Percentiles rank a stretch among this genome's conserved stretches.
Evolutionary conservation across 2,113 vertebrate species (phyloP).

Genomic region (Phyllopteryx taeniolatus): DNA sequence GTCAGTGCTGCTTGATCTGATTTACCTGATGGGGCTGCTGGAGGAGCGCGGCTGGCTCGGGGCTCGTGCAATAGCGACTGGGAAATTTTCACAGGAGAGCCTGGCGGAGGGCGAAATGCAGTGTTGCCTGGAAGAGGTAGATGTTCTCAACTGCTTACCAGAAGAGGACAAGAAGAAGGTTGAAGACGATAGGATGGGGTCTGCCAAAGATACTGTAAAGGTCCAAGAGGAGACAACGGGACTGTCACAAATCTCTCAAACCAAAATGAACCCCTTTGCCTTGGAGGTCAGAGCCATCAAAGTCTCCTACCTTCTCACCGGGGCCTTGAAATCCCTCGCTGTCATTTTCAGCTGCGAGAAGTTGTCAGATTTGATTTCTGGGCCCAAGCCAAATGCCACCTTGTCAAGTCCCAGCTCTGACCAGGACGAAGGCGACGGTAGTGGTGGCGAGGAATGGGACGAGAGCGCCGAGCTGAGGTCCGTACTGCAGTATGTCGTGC

Average conservation of each 20-base stretch:
- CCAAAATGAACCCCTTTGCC: slow-evolving; percentile 58
- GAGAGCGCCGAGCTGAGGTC: slow-evolving; percentile 69
- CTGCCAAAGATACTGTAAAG: slow-evolving; percentile 36
- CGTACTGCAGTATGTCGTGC: slow-evolving; percentile 77
- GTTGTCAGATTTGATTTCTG: slow-evolving; percentile 71
- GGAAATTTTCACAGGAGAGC: slow-evolving; percentile 46
- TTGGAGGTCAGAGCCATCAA: slow-evolving; percentile 71
- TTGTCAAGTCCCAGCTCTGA: slow-evolving; percentile 37
- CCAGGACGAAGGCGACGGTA: slow-evolving; percentile 22
- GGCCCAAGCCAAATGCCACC: slow-evolving; percentile 52
- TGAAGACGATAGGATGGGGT: slow-evolving; percentile 30
- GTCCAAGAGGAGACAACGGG: slow-evolving; percentile 37
- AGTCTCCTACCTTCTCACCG: slow-evolving; percentile 75
- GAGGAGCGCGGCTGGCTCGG: slow-evolving; percentile 68
- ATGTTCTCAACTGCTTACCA: slow-evolving; percentile 37
- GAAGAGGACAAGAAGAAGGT: slow-evolving; percentile 41
- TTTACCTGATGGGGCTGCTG: slow-evolving; percentile 74
- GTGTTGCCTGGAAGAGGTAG: slow-evolving; percentile 52
- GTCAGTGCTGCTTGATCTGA: slow-evolving; percentile 72
- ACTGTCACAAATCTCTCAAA: slow-evolving; percentile 23
- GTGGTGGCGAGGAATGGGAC: slow-evolving; percentile 48
- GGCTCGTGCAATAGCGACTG: slow-evolving; percentile 20
- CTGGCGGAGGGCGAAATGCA: slow-evolving; percentile 47
- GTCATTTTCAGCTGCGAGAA: slow-evolving; percentile 75
- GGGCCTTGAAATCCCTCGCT: slow-evolving; percentile 74